phyloP scores from a whole-genome alignment of 2,888 invertebrate species.

The Cynaeus angustus region DNA sequence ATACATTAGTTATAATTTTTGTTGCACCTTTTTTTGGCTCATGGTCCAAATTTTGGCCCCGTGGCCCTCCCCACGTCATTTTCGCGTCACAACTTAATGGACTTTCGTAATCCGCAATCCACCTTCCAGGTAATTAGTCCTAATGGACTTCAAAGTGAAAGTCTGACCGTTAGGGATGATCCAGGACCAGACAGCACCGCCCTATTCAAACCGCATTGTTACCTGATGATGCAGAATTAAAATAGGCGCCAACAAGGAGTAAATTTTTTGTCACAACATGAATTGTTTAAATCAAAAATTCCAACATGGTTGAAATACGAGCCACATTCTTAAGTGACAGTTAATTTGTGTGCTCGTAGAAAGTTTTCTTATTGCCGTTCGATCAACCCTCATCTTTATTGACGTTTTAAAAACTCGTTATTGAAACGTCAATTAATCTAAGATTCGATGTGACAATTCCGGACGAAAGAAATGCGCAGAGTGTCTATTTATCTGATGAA shows the following conservation, averaged over 20 bases:
- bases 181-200: slow-evolving; percentile 38
- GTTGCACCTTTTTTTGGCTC: neutral
- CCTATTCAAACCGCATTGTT: slow-evolving; percentile 30
- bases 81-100: slow-evolving; percentile 36
- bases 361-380: slow-evolving; percentile 47
- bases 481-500: slow-evolving; percentile 43
- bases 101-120: slow-evolving; percentile 37
- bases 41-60: slow-evolving; percentile 14
- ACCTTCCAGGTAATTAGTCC: slow-evolving; percentile 39
- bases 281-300: slow-evolving; percentile 36
- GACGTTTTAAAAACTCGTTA: slow-evolving; percentile 67
- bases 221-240: slow-evolving; percentile 38
- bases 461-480: slow-evolving; percentile 27
- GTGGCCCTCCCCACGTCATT: slow-evolving; percentile 21
- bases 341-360: slow-evolving; percentile 42
- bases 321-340: slow-evolving; percentile 47
- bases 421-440: slow-evolving; percentile 65
- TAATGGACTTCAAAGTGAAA: slow-evolving; percentile 40
- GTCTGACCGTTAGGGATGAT: slow-evolving; percentile 38
- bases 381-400: slow-evolving; percentile 54
- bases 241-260: slow-evolving; percentile 28
- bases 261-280: slow-evolving; percentile 19
- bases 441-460: slow-evolving; percentile 49
- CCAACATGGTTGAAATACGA: slow-evolving; percentile 7
- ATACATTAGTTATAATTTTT: too few species aligned